Percentiles rank a stretch among this genome's conserved stretches.
Conservation (phyloP, 2,113 vertebrate genomes). For the Rhizomys pruinosus region DNA sequence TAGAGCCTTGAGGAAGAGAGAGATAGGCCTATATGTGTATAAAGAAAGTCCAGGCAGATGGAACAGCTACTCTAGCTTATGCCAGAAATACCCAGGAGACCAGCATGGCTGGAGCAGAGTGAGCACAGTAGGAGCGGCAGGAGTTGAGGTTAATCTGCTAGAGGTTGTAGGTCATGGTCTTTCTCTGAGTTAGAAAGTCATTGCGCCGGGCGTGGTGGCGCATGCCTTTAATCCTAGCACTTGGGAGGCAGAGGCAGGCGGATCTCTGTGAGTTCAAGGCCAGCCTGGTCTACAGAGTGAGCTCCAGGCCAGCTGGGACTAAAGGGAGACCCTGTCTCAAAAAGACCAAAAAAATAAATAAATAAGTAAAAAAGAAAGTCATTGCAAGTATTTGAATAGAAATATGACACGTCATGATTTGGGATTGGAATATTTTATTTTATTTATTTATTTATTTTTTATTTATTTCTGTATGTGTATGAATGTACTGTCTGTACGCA, state of each 20-base stretch:
- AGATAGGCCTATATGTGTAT: neutral
- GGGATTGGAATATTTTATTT: neutral
- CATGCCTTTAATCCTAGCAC: too few relatives aligned
- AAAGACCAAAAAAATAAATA: too few relatives aligned
- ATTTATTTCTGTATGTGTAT: too few relatives aligned
- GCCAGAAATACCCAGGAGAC: neutral
- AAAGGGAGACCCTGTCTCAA: too few relatives aligned
- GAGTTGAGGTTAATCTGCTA: neutral
- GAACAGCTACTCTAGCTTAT: neutral
- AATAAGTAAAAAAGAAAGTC: too few relatives aligned
- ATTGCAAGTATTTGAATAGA: neutral
- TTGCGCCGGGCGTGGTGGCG: too few relatives aligned
- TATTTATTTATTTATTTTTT: too few relatives aligned
- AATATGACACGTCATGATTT: neutral
- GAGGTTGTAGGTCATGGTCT: neutral
- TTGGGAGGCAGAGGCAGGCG: too few relatives aligned
- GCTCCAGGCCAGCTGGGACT: too few relatives aligned
- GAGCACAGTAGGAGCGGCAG: neutral
- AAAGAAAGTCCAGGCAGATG: neutral
- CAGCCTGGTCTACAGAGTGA: too few relatives aligned
- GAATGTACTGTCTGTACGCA: too few relatives aligned
- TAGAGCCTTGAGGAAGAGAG: slow-evolving; percentile 2
- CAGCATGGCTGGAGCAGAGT: neutral
- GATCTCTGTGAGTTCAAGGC: too few relatives aligned
- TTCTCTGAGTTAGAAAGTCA: neutral